These are phyloP conservation scores for Pachypanchax playfairii DNA, from an alignment of 2,113 vertebrate species.

Conservation along the genomic window DNA sequence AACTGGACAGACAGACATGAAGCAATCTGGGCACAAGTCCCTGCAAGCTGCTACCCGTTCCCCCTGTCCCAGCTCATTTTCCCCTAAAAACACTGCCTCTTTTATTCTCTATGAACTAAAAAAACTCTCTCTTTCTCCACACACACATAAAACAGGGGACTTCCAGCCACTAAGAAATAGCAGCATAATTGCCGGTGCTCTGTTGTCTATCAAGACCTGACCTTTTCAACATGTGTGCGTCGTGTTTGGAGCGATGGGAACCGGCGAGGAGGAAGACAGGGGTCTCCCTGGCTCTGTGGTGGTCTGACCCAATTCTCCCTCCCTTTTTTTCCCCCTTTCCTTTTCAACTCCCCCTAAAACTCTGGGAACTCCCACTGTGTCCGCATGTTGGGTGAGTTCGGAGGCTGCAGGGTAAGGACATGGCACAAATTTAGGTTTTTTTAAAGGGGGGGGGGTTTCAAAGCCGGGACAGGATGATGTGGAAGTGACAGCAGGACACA, in stretches of 20 bases:
- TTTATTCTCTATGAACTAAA: constrained; percentile 72
- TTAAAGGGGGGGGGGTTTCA: constrained; percentile 43
- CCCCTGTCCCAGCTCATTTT: constrained; percentile 61
- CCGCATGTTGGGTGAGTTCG: constrained; percentile 38
- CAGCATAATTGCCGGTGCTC: constrained; percentile 77
- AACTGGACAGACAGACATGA: constrained; percentile 61
- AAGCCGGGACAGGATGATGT: constrained; percentile 38
- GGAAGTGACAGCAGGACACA: constrained; percentile 52
- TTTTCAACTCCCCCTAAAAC: constrained; percentile 31
- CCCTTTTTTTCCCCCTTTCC: neutral
- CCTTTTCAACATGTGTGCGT: constrained; percentile 76
- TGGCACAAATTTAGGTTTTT: constrained; percentile 53
- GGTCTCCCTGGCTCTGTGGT: constrained; percentile 74
- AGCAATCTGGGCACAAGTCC: constrained; percentile 69
- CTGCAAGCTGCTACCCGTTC: constrained; percentile 63
- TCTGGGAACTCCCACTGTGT: constrained; percentile 63
- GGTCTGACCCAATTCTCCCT: constrained; percentile 70
- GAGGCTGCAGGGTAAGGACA: constrained; percentile 33
- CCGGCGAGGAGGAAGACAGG: constrained; percentile 59
- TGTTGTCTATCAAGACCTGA: constrained; percentile 80
- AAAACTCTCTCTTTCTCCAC: constrained; percentile 50
- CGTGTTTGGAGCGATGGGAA: constrained; percentile 72
- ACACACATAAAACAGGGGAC: constrained; percentile 69
- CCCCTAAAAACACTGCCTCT: constrained; percentile 78
- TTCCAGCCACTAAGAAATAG: constrained; percentile 76